phyloP scores from a whole-genome alignment of 53 echinoderm and acorn worm genomes.

The Patiria pectinifera region DNA sequence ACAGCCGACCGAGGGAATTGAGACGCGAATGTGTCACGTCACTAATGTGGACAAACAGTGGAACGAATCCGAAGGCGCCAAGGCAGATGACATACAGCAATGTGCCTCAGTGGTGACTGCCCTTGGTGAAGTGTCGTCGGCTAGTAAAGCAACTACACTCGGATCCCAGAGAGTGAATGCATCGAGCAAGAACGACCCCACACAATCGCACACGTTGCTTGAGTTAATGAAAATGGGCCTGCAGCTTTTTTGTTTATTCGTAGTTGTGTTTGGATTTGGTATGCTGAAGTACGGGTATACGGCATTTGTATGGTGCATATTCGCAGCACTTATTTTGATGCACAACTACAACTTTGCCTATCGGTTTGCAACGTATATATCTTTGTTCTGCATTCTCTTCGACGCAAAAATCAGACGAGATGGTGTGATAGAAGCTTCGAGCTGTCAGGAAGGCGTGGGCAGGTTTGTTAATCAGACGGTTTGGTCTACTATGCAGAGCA shows the following conservation, averaged over 20 bases:
- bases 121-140: conserved; percentile 4
- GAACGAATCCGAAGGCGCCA: conserved; percentile 18
- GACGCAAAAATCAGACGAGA: background rate
- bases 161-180: no score
- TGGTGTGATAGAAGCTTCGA: background rate
- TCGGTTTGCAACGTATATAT: background rate
- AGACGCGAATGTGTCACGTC: conserved; percentile 43
- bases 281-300: background rate
- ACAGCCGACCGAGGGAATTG: conserved; percentile 55
- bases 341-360: conserved; percentile 29
- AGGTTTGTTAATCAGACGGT: background rate
- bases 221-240: background rate
- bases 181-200: background rate
- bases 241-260: background rate
- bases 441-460: background rate
- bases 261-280: background rate
- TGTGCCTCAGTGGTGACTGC: conserved; percentile 47
- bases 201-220: background rate
- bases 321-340: background rate
- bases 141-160: background rate
- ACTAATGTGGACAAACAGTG: conserved; percentile 42
- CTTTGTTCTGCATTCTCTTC: background rate
- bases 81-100: conserved; percentile 45
- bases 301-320: conserved; percentile 12
- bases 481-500: background rate